Evolutionary conservation across 2,888 invertebrate genomes (phyloP).

Genomic region (Adelphocoris suturalis): DNA sequence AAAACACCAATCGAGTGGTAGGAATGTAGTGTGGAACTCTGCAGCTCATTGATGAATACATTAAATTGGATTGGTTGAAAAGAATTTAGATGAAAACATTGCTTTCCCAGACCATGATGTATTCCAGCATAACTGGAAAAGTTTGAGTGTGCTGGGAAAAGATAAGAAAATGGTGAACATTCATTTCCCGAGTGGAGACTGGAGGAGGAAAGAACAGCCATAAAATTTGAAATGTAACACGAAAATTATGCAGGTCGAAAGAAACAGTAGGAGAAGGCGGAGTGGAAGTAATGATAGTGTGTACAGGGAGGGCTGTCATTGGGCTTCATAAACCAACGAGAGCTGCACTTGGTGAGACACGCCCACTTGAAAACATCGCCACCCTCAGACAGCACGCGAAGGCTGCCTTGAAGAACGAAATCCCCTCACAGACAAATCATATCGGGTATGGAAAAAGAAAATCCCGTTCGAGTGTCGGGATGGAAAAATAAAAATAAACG

Average conservation of each 20-base stretch:
- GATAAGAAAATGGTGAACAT: no score
- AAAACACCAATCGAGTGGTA: no score
- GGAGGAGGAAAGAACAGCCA: not conserved
- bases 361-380: not conserved
- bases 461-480: not conserved
- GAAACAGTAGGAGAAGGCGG: not conserved
- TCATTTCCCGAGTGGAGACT: no score
- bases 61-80: no score
- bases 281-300: constrained; percentile 27
- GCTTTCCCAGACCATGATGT: no score
- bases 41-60: no score
- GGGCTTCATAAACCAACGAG: constrained; percentile 11
- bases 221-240: not conserved
- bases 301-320: not conserved
- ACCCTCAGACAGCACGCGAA: not conserved
- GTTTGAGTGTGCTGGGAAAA: no score
- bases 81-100: no score
- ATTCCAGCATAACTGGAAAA: no score
- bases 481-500: constrained; percentile 10
- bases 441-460: not conserved
- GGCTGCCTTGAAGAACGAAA: not conserved
- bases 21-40: no score
- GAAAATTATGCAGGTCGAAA: not conserved
- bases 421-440: constrained; percentile 18
- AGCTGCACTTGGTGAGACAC: not conserved